Evolutionary conservation across 2,888 invertebrate species (phyloP), one percentile per base, ranked within the genome.

Genomic region (Oconnorella tubifera): DNA sequence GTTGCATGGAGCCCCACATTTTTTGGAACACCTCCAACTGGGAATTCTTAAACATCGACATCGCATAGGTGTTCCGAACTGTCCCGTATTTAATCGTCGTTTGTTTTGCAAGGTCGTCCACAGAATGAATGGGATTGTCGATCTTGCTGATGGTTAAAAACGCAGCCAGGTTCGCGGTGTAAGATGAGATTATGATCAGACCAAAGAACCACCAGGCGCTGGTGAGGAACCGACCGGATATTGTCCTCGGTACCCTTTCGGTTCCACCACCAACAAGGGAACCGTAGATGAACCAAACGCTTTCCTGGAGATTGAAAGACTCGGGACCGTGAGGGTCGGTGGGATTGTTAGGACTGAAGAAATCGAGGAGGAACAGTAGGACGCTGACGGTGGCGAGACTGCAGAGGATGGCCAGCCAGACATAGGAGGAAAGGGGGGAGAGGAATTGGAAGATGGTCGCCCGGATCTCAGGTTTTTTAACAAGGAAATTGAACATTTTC

Each of bases 171-270:
- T 80, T 80, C 32, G 79, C 80, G 25, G 80, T 80, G 66, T 80
- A 80, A 3, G 80, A 80, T 4, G 80, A 80, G 63, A 80, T 77
- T 14, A 80, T 70, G 65, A 80, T 80, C 29, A 80, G 74, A 0
- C 78, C 77, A 68, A 79, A 79, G 68, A 79, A 79, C 78, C 79
- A 80, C 77, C 79, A 78, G 27, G 79, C 75, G 29, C 76, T 77
- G 2, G 78, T 77, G n/a, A 80, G 67, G 28, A 80, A 76, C n/a
- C 79, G 71, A 0, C 79, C 78, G 33, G 68, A 64, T 1, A 55
- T 32, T 6, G 67, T 68, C 27, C 67, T 14, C 14, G 68, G 68
- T 1, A 50, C 31, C 3, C 62, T 59, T 29, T 68, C 67, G 1
- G 67, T 64, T 1, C 67, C 70, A 28, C 77, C 78, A 67, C 79